Base-by-base conservation (phyloP, 2,113 vertebrate species). In the Gracilinanus agilis region DNA sequence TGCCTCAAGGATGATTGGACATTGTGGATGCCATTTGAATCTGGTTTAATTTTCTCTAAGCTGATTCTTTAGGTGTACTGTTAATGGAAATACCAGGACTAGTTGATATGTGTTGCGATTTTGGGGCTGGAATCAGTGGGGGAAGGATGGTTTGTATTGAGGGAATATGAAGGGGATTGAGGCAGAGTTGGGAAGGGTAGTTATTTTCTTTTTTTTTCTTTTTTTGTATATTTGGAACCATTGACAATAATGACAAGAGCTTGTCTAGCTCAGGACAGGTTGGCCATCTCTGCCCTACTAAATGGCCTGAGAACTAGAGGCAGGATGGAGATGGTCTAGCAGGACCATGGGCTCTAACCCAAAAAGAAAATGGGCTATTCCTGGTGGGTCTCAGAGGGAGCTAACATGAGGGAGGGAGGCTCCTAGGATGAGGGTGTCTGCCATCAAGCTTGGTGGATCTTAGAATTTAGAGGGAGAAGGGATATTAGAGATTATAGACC, bases 161-260 rank as follows among this genome's bases (percentile, higher is more conserved):
- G 96, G 88, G 91, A 90, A 89, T 91, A 91, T 97, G 94, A n/a
- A 83, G 16, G 97, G 96, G 96, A 94, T 54, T 95, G 95, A 92
- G 49, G 49, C 92, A 44, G 56, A 92, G 94, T 40, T 83, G n/a
- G 40, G 83, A 40, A 90, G n/a, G 97, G 96, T 97, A 49, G 97
- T 98, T 98, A 97, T 99, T 99, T 99, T 99, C 98, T 99, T 98
- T 98, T 99, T 99, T 98, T 98, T n/a, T n/a, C n/a, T n/a, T n/a
- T 24, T 99, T 99, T 99, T 99, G 98, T 99, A 99, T 99, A 99
- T 99, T 98, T 99, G 98, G 98, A 99, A 96, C 49, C 98, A 98
- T 98, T 98, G 97, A 98, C 96, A 99, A 99, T 99, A 40, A 21
- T 40, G n/a, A 83, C 5, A 83, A 83, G n/a, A 83, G 12, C 34